Percentiles rank a stretch among this genome's conserved stretches.
Conservation (phyloP, 2,797 vertebrate species). For the Lagocephalus sceleratus region DNA sequence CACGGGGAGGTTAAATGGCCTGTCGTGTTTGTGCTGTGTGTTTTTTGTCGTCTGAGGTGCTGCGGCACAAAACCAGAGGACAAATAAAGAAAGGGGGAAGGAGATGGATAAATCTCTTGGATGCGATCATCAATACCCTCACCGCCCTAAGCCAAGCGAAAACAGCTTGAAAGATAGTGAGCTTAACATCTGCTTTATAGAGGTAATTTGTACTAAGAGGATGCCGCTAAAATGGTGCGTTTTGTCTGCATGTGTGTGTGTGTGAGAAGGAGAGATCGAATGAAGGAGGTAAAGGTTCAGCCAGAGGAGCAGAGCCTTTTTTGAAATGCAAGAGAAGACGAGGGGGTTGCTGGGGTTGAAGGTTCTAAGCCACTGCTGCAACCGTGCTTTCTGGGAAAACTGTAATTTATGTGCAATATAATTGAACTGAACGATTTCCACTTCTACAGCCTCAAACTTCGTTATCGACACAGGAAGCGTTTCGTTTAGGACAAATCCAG, state of each 20-base stretch:
- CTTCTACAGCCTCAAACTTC: not conserved
- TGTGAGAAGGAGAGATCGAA: not conserved
- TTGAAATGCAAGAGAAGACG: conserved; percentile 19
- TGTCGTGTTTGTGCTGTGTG: conserved; percentile 36
- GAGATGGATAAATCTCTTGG: conserved; percentile 60
- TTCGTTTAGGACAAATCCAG: conserved; percentile 15
- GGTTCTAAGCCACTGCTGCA: not conserved
- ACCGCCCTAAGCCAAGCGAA: conserved; percentile 51
- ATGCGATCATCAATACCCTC: conserved; percentile 67
- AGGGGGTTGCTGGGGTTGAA: conserved; percentile 1
- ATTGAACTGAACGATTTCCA: not conserved
- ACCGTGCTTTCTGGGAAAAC: not conserved
- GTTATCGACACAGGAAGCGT: conserved; percentile 3
- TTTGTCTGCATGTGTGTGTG: conserved; percentile 22
- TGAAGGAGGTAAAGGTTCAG: conserved; percentile 35
- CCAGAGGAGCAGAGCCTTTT: conserved; percentile 37
- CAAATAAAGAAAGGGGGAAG: conserved; percentile 13
- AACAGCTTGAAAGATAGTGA: conserved; percentile 60
- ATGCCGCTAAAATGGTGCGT: conserved; percentile 45
- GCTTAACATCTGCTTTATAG: conserved; percentile 70
- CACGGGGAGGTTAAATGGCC: conserved; percentile 52
- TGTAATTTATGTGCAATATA: not conserved
- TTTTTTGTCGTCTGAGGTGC: conserved; percentile 5
- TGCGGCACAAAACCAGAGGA: conserved; percentile 26
- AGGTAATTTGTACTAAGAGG: conserved; percentile 68